Evolutionary conservation across 2,113 vertebrate genomes (phyloP), one percentile per base, ranked within the genome.

Genomic region (Melanostigma gelatinosum): DNA sequence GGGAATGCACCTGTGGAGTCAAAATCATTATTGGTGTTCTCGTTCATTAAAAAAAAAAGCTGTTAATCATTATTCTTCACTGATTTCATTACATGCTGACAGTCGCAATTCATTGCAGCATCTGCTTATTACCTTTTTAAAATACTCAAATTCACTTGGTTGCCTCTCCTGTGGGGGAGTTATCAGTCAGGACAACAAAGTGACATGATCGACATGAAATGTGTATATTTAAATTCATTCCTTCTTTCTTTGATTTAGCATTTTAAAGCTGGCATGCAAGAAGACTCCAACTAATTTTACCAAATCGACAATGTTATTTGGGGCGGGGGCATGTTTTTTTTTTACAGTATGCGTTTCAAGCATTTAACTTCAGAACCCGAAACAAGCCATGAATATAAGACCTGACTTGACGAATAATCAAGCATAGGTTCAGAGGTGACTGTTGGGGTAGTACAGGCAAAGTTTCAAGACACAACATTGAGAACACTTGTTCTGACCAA

Each of bases 61-160:
- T 82, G 58, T 70, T 82, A 75, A 79, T 85, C 55, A 86, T 91
- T 82, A 81, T 77, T 82, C 52, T 69, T 84, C 16, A 48, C 72
- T 83, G 68, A 83, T 88, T 86, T 86, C 68, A 88, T 91, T 79
- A 79, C 62, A 40, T 2, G 8, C 65, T 77, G 63, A 76, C 18
- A 3, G 61, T 62, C 44, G 57, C 75, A 71, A 89, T 73, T 84
- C 34, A 80, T 85, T 73, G 61, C 74, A 80, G 61, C 78, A 67
- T 77, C 73, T 24, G 68, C 36, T 12, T 65, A 54, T 84, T 82
- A 90, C 85, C 82, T 88, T 86, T 87, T 85, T 87, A 57, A 77
- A 87, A 79, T 29, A 29, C 72, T 79, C 58, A 75, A 55, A 87
- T 86, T 87, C 80, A 86, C 66, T 82, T 52, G 8, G 34, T 76